Percentiles rank a stretch among this genome's conserved stretches.
Conservation (phyloP, 92 coral and sea anemone species). For the Meandrina meandrites region DNA sequence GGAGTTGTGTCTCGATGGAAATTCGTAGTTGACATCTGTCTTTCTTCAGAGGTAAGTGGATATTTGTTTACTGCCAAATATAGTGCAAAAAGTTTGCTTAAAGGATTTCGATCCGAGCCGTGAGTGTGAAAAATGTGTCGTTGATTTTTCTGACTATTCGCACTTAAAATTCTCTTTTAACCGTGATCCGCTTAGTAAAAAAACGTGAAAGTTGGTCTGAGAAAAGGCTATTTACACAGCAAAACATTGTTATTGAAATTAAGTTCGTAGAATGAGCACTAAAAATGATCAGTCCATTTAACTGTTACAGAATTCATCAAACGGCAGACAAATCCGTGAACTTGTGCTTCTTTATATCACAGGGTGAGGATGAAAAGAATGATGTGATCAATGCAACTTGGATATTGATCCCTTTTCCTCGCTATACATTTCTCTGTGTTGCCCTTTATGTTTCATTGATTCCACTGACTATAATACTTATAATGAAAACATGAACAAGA, state of each 20-base stretch:
- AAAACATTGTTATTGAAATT: neutral
- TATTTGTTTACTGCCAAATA: neutral
- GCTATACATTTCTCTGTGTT: too few relatives aligned
- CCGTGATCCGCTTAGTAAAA: neutral
- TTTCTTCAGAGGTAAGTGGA: slow-evolving; percentile 26
- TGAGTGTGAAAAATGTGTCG: neutral
- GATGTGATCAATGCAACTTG: too few relatives aligned
- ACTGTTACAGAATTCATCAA: neutral
- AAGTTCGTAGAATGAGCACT: too few relatives aligned
- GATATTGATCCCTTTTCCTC: too few relatives aligned
- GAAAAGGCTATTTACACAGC: neutral
- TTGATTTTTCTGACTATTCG: neutral
- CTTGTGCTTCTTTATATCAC: too few relatives aligned
- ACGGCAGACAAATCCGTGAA: too few relatives aligned
- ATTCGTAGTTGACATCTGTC: neutral
- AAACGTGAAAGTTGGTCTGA: neutral
- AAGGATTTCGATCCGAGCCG: slow-evolving; percentile 6
- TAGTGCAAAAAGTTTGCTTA: neutral
- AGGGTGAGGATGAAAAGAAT: too few relatives aligned
- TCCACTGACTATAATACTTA: too few relatives aligned
- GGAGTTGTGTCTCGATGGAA: neutral
- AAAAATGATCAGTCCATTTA: neutral
- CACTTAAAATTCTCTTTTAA: neutral
- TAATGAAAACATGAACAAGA: too few relatives aligned
- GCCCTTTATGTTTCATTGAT: too few relatives aligned